Percentiles rank a stretch among this genome's conserved stretches.
Conservation (phyloP, 2,888 invertebrate genomes). For the Rotaria magnacalcarata region DNA sequence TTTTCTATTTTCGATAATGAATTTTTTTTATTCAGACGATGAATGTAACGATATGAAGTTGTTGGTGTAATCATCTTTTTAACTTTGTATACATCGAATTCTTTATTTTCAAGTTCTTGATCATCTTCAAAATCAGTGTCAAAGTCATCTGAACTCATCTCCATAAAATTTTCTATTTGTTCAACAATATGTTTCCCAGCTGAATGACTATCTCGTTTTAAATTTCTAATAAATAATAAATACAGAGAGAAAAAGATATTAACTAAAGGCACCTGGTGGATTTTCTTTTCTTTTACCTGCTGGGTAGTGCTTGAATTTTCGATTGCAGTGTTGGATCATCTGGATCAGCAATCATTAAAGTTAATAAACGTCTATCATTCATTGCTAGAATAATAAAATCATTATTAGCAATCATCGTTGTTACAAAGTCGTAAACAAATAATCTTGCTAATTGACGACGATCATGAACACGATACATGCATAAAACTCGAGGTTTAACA, state of each 20-base stretch:
- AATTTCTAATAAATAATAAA: not conserved
- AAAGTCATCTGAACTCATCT: not conserved
- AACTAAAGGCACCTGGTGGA: too few relatives aligned
- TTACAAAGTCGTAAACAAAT: slow-evolving; percentile 5
- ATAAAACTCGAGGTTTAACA: not conserved
- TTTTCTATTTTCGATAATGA: not conserved
- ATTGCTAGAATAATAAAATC: slow-evolving; percentile 25
- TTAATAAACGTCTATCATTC: slow-evolving; percentile 38
- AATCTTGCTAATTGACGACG: not conserved
- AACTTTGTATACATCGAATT: too few relatives aligned
- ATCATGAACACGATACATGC: slow-evolving; percentile 35
- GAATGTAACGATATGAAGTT: not conserved
- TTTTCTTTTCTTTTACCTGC: not conserved
- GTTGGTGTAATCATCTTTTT: not conserved
- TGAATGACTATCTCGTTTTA: not conserved
- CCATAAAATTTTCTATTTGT: not conserved
- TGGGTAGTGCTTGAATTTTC: not conserved
- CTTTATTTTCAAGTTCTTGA: not conserved
- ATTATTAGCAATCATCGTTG: not conserved
- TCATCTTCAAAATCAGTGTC: not conserved
- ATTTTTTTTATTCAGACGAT: not conserved
- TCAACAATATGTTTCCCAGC: not conserved
- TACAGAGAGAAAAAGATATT: not conserved
- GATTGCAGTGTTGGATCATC: not conserved
- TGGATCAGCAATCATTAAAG: slow-evolving; percentile 38